Evolutionary conservation across 2,888 invertebrate species (phyloP), one percentile per base, ranked within the genome.

Genomic region (Protonemura montana): DNA sequence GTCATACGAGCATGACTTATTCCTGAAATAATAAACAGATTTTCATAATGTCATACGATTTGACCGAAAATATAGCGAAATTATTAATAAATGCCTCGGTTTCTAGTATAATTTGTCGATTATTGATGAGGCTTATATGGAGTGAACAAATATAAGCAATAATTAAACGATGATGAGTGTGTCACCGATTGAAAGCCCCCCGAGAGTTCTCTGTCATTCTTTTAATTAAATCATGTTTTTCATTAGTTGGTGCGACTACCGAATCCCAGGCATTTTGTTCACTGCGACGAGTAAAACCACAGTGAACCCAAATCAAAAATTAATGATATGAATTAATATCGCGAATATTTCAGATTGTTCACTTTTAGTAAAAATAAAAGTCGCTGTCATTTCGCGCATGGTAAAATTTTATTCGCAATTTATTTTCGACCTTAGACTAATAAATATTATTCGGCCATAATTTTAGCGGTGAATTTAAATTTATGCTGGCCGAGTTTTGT

Each of bases 171-270:
- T 59, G 59, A 21, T 59, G 59, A 59, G 59, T 59, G 59, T 59
- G 59, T 59, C 59, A 59, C 59, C 59, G 21, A 59, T 13, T 59
- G 59, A 59, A 59, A 16, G 59, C 59, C 59, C n/a, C 59, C 21
- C 3, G 59, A 10, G 59, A 59, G 21, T 59, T 59, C 6, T 1
- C 59, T 59, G 59, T 59, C 59, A 59, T 59, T 59, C 28, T 78
- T 78, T 78, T 78, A 78, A 78, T 78, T 78, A 78, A 78, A 78
- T 27, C 78, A 28, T 78, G 78, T 78, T 78, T 78, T 78, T 78
- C 78, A 78, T 78, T 78, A 78, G 28, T 78, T 21, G 1, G 59
- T 21, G 13, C 59, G 59, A 59, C n/a, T n/a, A n/a, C 13, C 59
- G 21, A 59, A 59, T 59, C n/a, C n/a, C 21, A 21, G 16, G 59